phyloP scores from a whole-genome alignment of 2,797 vertebrate species.

The Coregonus ussuriensis region DNA sequence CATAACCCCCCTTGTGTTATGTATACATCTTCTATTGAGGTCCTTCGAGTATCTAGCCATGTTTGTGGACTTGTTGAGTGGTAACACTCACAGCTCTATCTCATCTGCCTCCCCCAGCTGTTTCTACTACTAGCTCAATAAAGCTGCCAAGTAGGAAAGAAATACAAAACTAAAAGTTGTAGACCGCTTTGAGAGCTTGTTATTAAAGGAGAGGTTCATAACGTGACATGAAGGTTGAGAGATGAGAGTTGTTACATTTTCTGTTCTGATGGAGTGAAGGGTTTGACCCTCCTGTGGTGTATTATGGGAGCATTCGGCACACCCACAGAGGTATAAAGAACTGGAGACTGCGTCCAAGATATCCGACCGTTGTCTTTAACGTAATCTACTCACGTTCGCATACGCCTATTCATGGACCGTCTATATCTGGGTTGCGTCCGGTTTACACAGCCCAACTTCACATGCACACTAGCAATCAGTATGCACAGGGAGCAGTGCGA shows the following conservation, averaged over 20 bases:
- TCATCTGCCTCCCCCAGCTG: neutral
- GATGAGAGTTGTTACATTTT: neutral
- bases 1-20: neutral
- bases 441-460: no score
- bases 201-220: no score
- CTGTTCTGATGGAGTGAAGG: neutral
- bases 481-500: no score
- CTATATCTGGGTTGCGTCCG: no score
- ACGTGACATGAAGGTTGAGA: neutral
- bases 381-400: no score
- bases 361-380: no score
- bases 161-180: no score
- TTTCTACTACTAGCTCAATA: neutral
- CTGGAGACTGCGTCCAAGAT: no score
- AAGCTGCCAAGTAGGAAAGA: neutral
- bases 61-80: neutral
- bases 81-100: neutral
- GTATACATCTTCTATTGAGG: neutral
- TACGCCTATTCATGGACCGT: no score
- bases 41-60: neutral
- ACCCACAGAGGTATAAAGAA: neutral
- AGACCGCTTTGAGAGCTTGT: no score
- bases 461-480: no score
- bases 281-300: constrained; percentile 9
- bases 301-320: constrained; percentile 18